Conservation (phyloP, 2,797 vertebrate species). For the Lepilemur septentrionalis region DNA sequence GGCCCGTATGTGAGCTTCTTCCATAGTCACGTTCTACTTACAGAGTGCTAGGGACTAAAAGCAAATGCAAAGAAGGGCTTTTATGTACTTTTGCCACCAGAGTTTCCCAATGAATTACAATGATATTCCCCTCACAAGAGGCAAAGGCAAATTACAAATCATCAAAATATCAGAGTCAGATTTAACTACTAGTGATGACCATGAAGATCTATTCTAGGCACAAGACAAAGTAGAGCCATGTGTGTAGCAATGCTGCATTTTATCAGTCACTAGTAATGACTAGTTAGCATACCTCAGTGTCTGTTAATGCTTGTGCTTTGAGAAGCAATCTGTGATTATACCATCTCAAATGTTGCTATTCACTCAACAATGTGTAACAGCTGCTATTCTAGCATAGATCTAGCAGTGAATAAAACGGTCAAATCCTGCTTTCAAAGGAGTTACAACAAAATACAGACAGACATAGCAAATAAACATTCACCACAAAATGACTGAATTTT, state of each 20-base stretch:
- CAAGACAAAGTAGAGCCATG: no score
- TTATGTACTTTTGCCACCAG: not conserved
- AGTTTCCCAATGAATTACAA: not conserved
- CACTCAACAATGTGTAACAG: not conserved
- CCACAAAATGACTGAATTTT: not conserved
- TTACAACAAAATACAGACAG: not conserved
- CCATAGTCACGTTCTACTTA: not conserved
- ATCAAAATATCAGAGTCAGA: not conserved
- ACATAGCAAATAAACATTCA: not conserved
- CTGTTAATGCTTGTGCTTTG: not conserved
- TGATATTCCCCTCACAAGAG: not conserved
- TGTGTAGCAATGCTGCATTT: not conserved
- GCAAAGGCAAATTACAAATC: not conserved
- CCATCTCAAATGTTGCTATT: not conserved
- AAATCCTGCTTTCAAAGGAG: not conserved
- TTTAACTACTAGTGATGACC: not conserved
- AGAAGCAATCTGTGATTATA: not conserved
- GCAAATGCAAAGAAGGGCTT: not conserved
- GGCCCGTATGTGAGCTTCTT: fast-evolving
- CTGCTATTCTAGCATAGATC: not conserved
- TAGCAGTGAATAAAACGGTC: not conserved
- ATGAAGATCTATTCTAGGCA: not conserved
- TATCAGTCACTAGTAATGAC: no score
- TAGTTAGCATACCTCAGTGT: no score
- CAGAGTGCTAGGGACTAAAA: not conserved